Base-by-base conservation (phyloP, 2,797 vertebrate genomes). In the Sciurus carolinensis region DNA sequence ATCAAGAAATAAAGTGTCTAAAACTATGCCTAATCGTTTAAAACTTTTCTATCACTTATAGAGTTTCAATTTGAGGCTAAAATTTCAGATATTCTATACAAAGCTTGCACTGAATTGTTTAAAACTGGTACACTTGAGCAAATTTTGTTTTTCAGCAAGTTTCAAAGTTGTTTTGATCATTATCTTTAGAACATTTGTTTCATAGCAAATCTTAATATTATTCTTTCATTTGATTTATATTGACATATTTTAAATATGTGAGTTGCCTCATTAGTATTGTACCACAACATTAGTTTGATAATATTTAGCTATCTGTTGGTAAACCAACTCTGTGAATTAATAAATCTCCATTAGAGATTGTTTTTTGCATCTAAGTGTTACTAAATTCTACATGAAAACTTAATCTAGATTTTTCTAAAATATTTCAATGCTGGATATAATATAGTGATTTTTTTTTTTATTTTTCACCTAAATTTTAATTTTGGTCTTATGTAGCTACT, bases 361-460 rank as follows among this genome's bases (percentile, higher is more conserved):
- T 69, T 84, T 44, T 73, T 81, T 79, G 54, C 67, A 59, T 77
- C 12, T 64, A 76, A 87, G 33, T 81, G 26, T 64, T 93, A 20
- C 72, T 47, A 93, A 77, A 92, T 90, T 94, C n/a, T 54, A 39
- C 26, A 30, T 39, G 9, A 91, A 93, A 94, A 88, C 26, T 54
- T 76, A 84, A 54, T 84, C 42, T 39, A 80, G 26, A 2, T 54
- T 66, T 91, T 94, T 86, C 47, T 39, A 80, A 73, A 92, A 52
- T 2, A 76, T 92, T 82, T 36, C 36, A 66, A 22, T 72, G 76
- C 26, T 90, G 39, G 7, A 73, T 20, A 77, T 52, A 71, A 92
- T 72, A 20, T 76, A 82, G 18, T 36, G 73, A 66, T 79, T 77
- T 39, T 24, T 67, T 94, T 84, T 86, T 93, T 90, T 77, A 44